A percentile compares a stretch with the other conserved stretches of the same genome.
phyloP scores from a whole-genome alignment of 35 echinoderm and acorn worm species.

The Lytechinus pictus region DNA sequence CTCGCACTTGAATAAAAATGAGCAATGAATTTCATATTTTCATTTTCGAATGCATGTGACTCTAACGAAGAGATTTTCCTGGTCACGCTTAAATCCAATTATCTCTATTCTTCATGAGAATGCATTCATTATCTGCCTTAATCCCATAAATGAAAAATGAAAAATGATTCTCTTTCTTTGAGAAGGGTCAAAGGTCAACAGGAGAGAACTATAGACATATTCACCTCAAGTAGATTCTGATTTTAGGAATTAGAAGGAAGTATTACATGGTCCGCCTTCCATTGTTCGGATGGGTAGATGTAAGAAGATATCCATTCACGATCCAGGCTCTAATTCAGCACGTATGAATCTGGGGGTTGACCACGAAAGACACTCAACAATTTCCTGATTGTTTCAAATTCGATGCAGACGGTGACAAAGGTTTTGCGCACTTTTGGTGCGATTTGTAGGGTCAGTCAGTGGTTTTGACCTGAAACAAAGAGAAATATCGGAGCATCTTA shows the following conservation, averaged over 20 bases:
- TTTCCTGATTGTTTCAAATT: conserved; percentile 6
- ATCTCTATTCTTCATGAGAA: background rate
- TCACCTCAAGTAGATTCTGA: background rate
- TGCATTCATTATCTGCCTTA: background rate
- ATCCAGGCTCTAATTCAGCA: background rate
- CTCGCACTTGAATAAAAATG: too few species aligned
- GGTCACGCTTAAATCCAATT: background rate
- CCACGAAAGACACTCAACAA: background rate
- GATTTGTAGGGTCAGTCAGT: background rate
- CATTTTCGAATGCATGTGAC: too few species aligned
- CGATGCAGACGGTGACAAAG: background rate
- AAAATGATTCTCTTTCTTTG: background rate
- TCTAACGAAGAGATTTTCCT: too few species aligned
- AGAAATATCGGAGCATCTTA: background rate
- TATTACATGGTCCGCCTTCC: background rate
- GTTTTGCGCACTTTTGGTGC: background rate
- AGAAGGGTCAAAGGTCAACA: background rate
- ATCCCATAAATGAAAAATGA: background rate
- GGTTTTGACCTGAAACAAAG: background rate
- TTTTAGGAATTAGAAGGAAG: background rate
- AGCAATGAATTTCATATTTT: too few species aligned
- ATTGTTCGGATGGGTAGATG: background rate
- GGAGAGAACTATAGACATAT: background rate
- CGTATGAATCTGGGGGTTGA: background rate
- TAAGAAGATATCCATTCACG: background rate